phyloP scores from a whole-genome alignment of 2,113 vertebrate genomes.

The Laticauda colubrina region DNA sequence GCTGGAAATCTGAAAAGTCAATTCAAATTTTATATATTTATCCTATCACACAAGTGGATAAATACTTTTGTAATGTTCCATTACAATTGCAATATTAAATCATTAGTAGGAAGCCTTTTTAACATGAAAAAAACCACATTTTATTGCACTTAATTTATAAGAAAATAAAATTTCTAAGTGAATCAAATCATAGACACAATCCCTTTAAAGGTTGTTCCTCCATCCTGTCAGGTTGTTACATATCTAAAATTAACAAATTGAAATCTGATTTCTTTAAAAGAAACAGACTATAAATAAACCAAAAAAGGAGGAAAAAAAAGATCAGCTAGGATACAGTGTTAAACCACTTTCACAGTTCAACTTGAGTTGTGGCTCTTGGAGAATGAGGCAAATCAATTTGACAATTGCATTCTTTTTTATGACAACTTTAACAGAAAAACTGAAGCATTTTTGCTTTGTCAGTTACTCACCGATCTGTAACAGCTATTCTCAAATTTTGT shows the following conservation, averaged over 20 bases:
- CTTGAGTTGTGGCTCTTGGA: slow-evolving; percentile 97
- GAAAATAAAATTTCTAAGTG: slow-evolving; percentile 99
- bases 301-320: slow-evolving; percentile 78
- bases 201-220: slow-evolving; percentile 98
- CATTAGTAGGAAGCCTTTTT: slow-evolving; percentile 79
- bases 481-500: slow-evolving; percentile 80
- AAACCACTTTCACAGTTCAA: slow-evolving; percentile 99
- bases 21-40: background rate
- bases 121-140: slow-evolving; percentile 99
- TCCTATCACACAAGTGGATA: background rate
- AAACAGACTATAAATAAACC: slow-evolving; percentile 98
- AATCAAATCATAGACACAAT: slow-evolving; percentile 99
- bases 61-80: background rate
- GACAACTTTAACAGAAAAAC: slow-evolving; percentile 74
- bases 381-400: slow-evolving; percentile 89
- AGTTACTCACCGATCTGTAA: slow-evolving; percentile 79
- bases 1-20: background rate
- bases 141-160: slow-evolving; percentile 99
- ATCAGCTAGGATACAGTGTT: slow-evolving; percentile 99
- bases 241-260: slow-evolving; percentile 96
- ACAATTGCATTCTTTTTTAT: slow-evolving; percentile 74
- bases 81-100: slow-evolving; percentile 51
- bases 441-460: slow-evolving; percentile 70
- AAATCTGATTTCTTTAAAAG: slow-evolving; percentile 92
- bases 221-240: slow-evolving; percentile 98